Evolutionary conservation across 2,888 invertebrate species (phyloP).

Genomic region (Empis stercorea): DNA sequence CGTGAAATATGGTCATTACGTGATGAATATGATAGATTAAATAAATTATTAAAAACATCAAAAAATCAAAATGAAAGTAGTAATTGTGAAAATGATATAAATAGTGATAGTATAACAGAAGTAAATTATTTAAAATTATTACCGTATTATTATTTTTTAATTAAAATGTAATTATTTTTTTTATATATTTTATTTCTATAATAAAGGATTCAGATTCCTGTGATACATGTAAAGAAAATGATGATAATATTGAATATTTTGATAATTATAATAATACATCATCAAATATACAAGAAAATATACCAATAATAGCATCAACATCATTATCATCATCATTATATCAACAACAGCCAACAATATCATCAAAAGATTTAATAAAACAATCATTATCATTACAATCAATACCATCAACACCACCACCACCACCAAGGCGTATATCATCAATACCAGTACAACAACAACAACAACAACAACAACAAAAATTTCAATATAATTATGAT

Average conservation of each 20-base stretch:
- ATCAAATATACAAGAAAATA: not conserved
- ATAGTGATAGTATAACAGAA: conserved; percentile 24
- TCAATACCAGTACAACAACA: too few relatives aligned
- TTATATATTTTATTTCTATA: too few relatives aligned
- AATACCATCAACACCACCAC: not conserved
- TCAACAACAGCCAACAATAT: not conserved
- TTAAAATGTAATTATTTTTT: too few relatives aligned
- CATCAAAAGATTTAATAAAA: not conserved
- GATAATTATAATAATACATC: conserved; percentile 15
- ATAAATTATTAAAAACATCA: conserved; percentile 55
- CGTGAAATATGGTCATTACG: conserved; percentile 76
- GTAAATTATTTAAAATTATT: too few relatives aligned
- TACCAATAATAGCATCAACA: not conserved
- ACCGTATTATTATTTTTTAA: too few relatives aligned
- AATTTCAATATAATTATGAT: too few relatives aligned
- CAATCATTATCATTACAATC: not conserved
- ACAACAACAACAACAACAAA: too few relatives aligned
- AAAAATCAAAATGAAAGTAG: conserved; percentile 27
- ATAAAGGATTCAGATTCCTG: conserved; percentile 33
- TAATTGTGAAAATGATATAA: conserved; percentile 14
- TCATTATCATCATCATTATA: not conserved
- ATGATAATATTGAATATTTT: conserved; percentile 23
- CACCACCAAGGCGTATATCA: not conserved
- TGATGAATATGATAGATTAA: conserved; percentile 78
- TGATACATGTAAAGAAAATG: conserved; percentile 28